A percentile compares a stretch with the other conserved stretches of the same genome.
These are phyloP conservation scores for Rhabdomys pumilio DNA, from an alignment of 2,797 vertebrate genomes.

Conservation along the genomic window DNA sequence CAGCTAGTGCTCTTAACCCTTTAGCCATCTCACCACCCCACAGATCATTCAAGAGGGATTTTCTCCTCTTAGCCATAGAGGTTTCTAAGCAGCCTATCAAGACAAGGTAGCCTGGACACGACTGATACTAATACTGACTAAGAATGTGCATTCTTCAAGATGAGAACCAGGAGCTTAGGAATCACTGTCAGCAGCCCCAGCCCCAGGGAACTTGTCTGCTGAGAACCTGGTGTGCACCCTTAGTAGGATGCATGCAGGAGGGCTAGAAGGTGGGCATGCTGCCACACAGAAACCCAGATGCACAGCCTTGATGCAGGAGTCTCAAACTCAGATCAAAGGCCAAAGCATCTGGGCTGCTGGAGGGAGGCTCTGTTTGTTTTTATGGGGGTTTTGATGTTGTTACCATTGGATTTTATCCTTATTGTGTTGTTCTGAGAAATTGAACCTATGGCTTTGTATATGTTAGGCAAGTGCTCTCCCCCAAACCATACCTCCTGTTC, in stretches of 20 bases:
- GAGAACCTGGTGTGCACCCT: constrained; percentile 1
- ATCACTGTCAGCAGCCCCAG: background rate
- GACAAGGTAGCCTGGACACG: background rate
- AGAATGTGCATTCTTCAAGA: background rate
- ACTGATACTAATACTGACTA: background rate
- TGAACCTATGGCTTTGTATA: background rate
- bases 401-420: background rate
- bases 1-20: background rate
- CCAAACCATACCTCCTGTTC: background rate
- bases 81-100: background rate
- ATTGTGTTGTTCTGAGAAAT: background rate
- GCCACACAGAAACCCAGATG: too few species aligned
- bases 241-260: background rate
- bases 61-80: background rate
- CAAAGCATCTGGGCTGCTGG: background rate
- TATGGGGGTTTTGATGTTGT: background rate
- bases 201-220: background rate
- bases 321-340: background rate
- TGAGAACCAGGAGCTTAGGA: background rate
- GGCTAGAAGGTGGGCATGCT: background rate
- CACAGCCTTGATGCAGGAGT: background rate
- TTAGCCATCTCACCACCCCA: background rate
- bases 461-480: background rate
- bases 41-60: background rate
- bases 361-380: background rate